These are phyloP conservation scores for Eleutherodactylus coqui DNA, from an alignment of 2,797 vertebrate species.

Conservation along the genomic window DNA sequence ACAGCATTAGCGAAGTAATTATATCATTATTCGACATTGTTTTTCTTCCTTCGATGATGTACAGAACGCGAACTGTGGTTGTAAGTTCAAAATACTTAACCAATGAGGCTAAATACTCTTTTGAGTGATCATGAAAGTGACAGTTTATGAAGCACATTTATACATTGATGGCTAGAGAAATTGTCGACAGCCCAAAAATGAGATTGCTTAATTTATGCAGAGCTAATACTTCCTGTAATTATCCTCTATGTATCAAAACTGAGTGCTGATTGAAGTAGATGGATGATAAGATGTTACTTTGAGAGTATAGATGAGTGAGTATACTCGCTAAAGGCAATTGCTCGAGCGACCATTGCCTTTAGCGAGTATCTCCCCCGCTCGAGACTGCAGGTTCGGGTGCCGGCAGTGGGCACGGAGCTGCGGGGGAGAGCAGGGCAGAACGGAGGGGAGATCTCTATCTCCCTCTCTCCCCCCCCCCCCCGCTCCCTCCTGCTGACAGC, in stretches of 20 bases:
- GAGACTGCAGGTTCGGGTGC: no score
- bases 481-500: no score
- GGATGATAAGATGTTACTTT: not conserved
- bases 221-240: not conserved
- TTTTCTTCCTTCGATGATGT: not conserved
- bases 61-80: not conserved
- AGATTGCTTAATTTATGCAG: not conserved
- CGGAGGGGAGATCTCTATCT: no score
- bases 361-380: no score
- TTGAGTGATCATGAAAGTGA: not conserved
- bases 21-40: slow-evolving; percentile 9
- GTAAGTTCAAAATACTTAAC: slow-evolving; percentile 4
- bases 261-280: not conserved
- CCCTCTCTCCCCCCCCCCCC: no score
- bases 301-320: no score
- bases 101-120: not conserved
- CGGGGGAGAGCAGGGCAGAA: no score
- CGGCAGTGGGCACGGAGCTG: no score
- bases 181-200: not conserved
- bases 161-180: not conserved
- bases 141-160: not conserved
- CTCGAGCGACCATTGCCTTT: no score
- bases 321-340: no score
- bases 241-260: not conserved
- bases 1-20: slow-evolving; percentile 17